Percentiles rank a stretch among this genome's conserved stretches.
phyloP scores from a whole-genome alignment of 2,888 invertebrate species.

The Synanthedon andrenaeformis region DNA sequence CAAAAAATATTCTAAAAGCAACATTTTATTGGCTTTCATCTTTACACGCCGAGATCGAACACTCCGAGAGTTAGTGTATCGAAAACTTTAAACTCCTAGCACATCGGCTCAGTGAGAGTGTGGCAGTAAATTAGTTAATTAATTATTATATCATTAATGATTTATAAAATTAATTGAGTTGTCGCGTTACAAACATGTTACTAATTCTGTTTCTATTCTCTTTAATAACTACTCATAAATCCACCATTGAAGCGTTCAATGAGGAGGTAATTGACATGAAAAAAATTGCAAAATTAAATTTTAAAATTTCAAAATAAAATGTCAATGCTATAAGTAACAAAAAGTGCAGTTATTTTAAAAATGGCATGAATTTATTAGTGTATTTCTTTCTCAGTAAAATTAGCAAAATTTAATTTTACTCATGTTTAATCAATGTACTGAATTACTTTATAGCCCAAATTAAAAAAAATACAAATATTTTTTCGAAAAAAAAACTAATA shows the following conservation, averaged over 20 bases:
- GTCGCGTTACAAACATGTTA: neutral
- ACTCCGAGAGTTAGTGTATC: slow-evolving; percentile 55
- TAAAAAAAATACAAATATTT: too few species aligned
- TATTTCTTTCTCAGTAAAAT: too few species aligned
- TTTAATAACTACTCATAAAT: neutral
- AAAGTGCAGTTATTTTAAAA: too few species aligned
- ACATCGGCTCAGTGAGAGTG: slow-evolving; percentile 20
- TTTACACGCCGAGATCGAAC: slow-evolving; percentile 43
- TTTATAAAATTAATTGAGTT: neutral
- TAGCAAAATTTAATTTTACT: too few species aligned
- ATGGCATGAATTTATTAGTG: too few species aligned
- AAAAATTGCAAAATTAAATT: neutral
- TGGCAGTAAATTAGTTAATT: neutral
- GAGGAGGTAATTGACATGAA: neutral
- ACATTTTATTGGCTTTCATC: slow-evolving; percentile 48
- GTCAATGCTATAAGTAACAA: too few species aligned
- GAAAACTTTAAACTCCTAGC: slow-evolving; percentile 40
- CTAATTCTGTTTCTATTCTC: neutral
- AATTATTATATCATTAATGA: neutral
- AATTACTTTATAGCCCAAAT: too few species aligned
- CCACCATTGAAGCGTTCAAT: neutral
- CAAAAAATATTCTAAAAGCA: slow-evolving; percentile 12
- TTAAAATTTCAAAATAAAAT: too few species aligned
- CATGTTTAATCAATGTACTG: too few species aligned
- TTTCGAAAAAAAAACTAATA: too few species aligned